Base-by-base conservation (phyloP, 1,140 invertebrate genomes). In the Tribolium madens region DNA sequence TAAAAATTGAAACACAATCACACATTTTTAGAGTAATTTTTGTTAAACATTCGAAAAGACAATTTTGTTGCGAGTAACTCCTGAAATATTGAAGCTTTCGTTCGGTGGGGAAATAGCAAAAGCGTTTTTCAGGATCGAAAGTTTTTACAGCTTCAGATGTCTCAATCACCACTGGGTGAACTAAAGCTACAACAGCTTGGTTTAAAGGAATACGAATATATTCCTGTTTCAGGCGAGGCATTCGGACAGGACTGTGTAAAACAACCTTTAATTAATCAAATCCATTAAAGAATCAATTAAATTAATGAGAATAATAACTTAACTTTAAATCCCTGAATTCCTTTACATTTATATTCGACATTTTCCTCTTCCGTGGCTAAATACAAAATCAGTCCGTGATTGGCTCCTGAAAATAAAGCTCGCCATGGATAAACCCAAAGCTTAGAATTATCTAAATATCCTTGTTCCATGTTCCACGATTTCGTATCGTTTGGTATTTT, bases 41-140 rank as follows among this genome's bases (percentile, higher is more conserved):
- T 2, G 83, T 72, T n/a, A 83, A 75, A 81, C 84, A 85, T 77
- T 85, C 84, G 0, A 83, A 47, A 68, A 82, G 73, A 68, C 84
- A 85, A 76, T 85, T 85, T 14, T 57, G 36, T 53, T 83, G 78
- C 1, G 81, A 84, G 76, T 85, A 86, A 5, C 77, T 42, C 21
- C 79, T 82, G 72, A 82, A 86, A 73, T 31, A 74, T 64, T 85
- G 85, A 7, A 92, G 85, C 42, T 88, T 86, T 10, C 90, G 87
- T 79, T 92, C 91, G 9, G 82, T 83, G 42, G 88, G 87, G 36
- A 92, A 90, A 84, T 88, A 73, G 12, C 70, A 73, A 2, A 47
- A 10, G 12, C 70, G 70, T 12, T 52, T 73, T 85, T 17, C 83
- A 83, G 12, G 81, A 76, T 15, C 84, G 79, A 76, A 89, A 82